Base-by-base conservation (phyloP, 2,113 vertebrate species). In the Hippocampus barbouri region DNA sequence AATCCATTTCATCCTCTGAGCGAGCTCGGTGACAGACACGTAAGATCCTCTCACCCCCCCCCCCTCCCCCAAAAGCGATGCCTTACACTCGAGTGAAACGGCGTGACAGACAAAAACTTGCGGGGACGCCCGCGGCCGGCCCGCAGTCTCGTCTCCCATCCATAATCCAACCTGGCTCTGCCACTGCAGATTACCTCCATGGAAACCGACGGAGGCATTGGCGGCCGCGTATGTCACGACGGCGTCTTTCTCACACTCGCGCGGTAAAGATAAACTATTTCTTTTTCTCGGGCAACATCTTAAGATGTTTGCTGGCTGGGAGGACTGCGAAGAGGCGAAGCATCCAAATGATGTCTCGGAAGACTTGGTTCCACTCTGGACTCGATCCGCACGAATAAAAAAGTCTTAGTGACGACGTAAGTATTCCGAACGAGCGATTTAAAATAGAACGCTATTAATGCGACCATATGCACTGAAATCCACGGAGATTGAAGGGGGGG, bases 91-190 rank as follows among this genome's bases (percentile, higher is more conserved):
- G 65, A 69, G 68, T 47, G 79, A 72, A 85, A 76, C 82, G 79
- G 79, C 74, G 51, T 89, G 82, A 87, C 79, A 89, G 80, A 87
- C 75, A 84, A 79, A 82, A 76, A 84, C 87, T 90, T 79, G 72
- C 74, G 88, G 88, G 84, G 72, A 78, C 65, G 89, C 89, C 85
- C 40, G 14, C 82, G 84, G 88, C 86, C 80, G 72, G 71, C 79
- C 78, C 71, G 27, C 67, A 53, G 80, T 70, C 72, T 84, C 85
- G 78, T 76, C 77, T 76, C 64, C 79, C 63, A 68, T 76, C 76
- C 83, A 78, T 90, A 86, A 84, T 87, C 81, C 85, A 7, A 71
- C 70, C 71, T 70, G 70, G 71, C 70, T 78, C 87, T 76, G 85
- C 86, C 77, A 68, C 75, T 70, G 80, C 81, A 83, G 84, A 85